These are phyloP conservation scores for Leucoraja erinaceus DNA, from an alignment of 2,113 vertebrate genomes.

Conservation along the genomic window DNA sequence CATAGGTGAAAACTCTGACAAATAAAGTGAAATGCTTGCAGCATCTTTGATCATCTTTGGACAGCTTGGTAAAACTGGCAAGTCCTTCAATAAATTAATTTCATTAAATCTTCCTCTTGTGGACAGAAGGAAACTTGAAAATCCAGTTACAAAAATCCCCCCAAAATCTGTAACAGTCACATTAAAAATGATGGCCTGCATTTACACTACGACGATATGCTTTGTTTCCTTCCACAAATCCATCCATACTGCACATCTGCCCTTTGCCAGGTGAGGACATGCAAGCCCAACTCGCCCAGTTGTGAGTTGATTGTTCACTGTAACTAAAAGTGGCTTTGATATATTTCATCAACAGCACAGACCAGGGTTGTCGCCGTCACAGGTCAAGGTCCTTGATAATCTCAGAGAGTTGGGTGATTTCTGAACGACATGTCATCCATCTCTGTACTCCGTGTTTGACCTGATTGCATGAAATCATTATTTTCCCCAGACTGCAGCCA, in stretches of 20 bases:
- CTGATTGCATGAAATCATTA: constrained; percentile 9
- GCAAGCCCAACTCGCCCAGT: neutral
- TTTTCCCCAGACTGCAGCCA: neutral
- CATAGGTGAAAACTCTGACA: neutral
- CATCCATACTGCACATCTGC: neutral
- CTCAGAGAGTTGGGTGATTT: neutral
- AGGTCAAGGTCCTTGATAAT: constrained; percentile 23
- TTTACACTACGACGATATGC: neutral
- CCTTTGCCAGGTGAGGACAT: neutral
- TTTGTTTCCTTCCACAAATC: neutral
- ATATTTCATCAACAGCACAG: constrained; percentile 18
- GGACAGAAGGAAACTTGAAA: neutral
- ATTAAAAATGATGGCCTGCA: neutral
- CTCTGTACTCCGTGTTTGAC: constrained; percentile 3
- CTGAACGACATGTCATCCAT: constrained; percentile 19
- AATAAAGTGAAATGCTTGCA: neutral
- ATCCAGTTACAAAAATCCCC: neutral
- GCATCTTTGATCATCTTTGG: neutral
- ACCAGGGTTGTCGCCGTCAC: neutral
- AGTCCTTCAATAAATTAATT: neutral
- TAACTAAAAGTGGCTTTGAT: constrained; percentile 27
- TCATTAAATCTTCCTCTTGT: neutral
- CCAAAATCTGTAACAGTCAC: neutral
- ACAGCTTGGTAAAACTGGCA: neutral
- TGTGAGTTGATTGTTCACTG: neutral